Base-by-base conservation (phyloP, 1,140 invertebrate genomes). In the Adelges cooleyi region DNA sequence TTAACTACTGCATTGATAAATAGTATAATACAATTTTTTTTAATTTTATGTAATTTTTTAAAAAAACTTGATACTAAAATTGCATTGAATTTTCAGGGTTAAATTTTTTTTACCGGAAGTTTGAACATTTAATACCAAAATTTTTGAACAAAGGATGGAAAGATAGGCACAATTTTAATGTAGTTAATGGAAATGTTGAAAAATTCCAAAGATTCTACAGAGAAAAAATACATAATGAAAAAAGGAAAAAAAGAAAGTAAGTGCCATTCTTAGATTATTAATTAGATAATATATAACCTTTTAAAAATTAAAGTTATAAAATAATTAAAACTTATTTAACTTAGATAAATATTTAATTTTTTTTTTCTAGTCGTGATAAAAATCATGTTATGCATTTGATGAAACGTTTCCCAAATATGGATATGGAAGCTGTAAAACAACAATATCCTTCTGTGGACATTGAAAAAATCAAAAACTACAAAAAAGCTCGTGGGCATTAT, bases 401-500 rank as follows among this genome's bases (percentile, higher is more conserved):
- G 11, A 84, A 83, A 67, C 76, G 81, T 53, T 92, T 87, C 74
- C 89, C 89, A 11, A 78, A 92, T 71, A 74, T 89, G 71, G 84
- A 90, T 73, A 72, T 84, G 71, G 81, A 86, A 67, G 77, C 82
- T 52, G 67, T 93, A 13, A 81, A 86, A 74, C 75, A 81, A 68
- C 76, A 86, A 72, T 92, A 85, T 78, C 90, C 90, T 13, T 74
- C 84, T 74, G 82, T 89, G 15, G 79, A 92, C 75, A 75, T 92
- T 66, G 82, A 88, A 66, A 83, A 81, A 75, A 73, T 82, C 0
- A 81, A 78, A 69, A 70, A 71, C 3, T 72, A 71, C 46, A 79
- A 77, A 67, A 82, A 80, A 74, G 72, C 79, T 13, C 76, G 79
- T 68, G 83, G 84, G 48, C 82, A 86, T 76, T 71, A 40, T 48